Conservation (phyloP, 2,888 invertebrate species). For the Vanessa cardui region DNA sequence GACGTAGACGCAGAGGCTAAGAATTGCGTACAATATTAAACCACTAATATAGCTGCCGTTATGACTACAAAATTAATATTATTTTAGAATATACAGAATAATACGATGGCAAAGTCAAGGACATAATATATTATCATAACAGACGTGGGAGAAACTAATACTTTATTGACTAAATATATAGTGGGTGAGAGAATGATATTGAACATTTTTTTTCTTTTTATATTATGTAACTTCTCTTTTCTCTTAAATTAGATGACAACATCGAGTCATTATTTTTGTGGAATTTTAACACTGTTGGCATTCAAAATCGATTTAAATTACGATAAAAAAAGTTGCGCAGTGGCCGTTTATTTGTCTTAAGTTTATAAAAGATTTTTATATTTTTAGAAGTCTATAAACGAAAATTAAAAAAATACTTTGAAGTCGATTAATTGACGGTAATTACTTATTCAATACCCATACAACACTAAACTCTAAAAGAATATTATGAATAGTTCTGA, state of each 20-base stretch:
- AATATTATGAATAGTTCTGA: too few relatives aligned
- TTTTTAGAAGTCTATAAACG: not conserved
- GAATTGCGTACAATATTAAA: not conserved
- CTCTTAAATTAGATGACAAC: slow-evolving; percentile 20
- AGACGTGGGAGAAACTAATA: slow-evolving; percentile 11
- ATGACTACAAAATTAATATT: not conserved
- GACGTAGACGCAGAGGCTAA: slow-evolving; percentile 7
- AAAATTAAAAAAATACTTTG: not conserved
- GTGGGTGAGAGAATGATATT: not conserved
- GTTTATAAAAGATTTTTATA: slow-evolving; percentile 1
- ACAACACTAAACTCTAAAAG: too few relatives aligned
- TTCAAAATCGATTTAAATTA: slow-evolving; percentile 39
- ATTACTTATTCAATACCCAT: too few relatives aligned
- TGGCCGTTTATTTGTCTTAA: slow-evolving; percentile 32
- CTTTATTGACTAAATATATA: slow-evolving; percentile 3
- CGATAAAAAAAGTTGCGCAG: slow-evolving; percentile 22
- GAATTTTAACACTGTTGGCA: slow-evolving; percentile 41
- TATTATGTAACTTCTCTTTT: slow-evolving; percentile 37
- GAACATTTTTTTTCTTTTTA: slow-evolving; percentile 12
- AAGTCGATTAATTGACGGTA: too few relatives aligned
- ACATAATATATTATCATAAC: slow-evolving; percentile 9
- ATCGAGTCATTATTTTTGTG: slow-evolving; percentile 31
- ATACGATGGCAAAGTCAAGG: not conserved
- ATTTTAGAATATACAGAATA: not conserved
- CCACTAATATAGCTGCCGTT: not conserved